A percentile compares a stretch with the other conserved stretches of the same genome.
phyloP scores from a whole-genome alignment of 2,113 vertebrate genomes.

The Emydura subglobosa region DNA sequence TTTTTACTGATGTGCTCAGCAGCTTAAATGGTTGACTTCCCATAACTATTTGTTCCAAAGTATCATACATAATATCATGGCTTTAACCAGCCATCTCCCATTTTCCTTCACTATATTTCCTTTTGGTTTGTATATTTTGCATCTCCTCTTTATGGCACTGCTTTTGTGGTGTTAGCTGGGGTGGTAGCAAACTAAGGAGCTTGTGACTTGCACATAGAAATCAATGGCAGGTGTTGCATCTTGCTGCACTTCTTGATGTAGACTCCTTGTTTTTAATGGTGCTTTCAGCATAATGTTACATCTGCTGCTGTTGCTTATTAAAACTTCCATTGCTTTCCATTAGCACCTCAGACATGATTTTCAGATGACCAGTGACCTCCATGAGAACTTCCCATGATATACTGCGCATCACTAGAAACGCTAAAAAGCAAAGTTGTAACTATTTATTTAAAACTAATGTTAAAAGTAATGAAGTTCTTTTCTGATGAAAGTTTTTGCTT shows the following conservation, averaged over 20 bases:
- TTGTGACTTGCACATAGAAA: neutral
- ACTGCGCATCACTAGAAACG: neutral
- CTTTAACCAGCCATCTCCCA: neutral
- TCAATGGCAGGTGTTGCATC: neutral
- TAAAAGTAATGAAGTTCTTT: neutral
- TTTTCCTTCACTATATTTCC: neutral
- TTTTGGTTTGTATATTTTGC: neutral
- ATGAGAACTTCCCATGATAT: neutral
- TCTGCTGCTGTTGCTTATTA: neutral
- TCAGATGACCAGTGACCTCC: rapidly evolving
- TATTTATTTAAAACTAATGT: neutral
- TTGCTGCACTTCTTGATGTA: neutral
- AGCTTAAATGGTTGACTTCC: neutral
- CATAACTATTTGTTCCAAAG: neutral
- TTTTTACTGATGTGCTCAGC: neutral
- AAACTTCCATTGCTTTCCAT: neutral
- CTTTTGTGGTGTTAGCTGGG: neutral
- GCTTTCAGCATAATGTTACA: neutral
- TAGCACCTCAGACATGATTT: neutral
- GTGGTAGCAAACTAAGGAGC: neutral
- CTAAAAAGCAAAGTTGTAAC: neutral
- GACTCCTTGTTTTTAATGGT: neutral
- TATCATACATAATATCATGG: neutral
- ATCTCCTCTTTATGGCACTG: neutral
- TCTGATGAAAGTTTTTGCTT: neutral